Base-by-base conservation (phyloP, 1,140 invertebrate genomes). In the Anagrus nilaparvatae region DNA sequence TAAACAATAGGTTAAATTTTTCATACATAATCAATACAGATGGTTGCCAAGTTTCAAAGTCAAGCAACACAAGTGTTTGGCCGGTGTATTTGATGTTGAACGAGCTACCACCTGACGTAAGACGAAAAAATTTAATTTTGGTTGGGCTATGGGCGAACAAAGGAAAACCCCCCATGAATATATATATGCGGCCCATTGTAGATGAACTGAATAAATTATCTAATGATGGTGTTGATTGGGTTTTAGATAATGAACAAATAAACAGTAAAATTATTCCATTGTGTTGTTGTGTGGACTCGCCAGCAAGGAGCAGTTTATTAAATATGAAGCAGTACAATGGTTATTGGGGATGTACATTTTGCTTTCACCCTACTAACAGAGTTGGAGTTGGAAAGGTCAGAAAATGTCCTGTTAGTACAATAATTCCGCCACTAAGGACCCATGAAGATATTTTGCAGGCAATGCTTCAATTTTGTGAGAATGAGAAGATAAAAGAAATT, bases 311-410 rank as follows among this genome's bases (percentile, higher is more conserved):
- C 17, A 41, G 29, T n/a, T 28, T 52, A 1, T 24, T 49, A 4
- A 41, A 42, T 28, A 49, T 49, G 45, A 52, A 49, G 19, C 42
- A 44, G 21, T 49, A 41, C 25, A 52, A 43, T 8, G 48, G 43
- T 19, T 24, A 2, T 9, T 41, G 19, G 42, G 45, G 48, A 18
- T 52, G 48, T 23, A 52, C 45, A 3, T 47, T 49, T 25, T 49
- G 47, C 20, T 14, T 19, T 5, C 47, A 48, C 13, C 39, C 43
- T 2, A 37, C 30, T 13, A 30, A 44, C 28, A 13, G 4, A 9
- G 13, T 44, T 8, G 32, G n/a, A 10, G 13, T 5, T 6, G n/a
- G n/a, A n/a, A 33, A 20, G 12, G 10, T 12, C 9, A 13, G n/a
- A 28, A 44, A 44, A 31, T 44, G 44, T 46, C 25, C 44, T 1